These are phyloP conservation scores for Formica selysi DNA, from an alignment of 1,140 invertebrate species.

Conservation along the genomic window DNA sequence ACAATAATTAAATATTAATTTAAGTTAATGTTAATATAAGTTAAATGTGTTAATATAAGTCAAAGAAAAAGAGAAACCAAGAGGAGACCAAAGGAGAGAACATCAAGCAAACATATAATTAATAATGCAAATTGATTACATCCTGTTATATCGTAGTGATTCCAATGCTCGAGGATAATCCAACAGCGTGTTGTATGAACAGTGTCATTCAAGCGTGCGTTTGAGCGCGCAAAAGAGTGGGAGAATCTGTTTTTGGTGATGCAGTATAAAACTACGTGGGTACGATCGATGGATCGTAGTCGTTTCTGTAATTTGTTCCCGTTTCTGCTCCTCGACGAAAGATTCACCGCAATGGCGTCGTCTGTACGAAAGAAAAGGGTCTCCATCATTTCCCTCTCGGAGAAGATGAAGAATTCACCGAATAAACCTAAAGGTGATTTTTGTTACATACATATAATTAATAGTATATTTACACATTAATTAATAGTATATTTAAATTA, in stretches of 20 bases:
- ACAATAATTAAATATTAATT: slow-evolving; percentile 32
- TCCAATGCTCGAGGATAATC: neutral
- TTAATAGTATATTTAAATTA: neutral
- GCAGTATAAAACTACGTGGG: slow-evolving; percentile 74
- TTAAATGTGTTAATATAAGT: neutral
- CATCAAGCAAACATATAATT: neutral
- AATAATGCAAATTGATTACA: slow-evolving; percentile 3
- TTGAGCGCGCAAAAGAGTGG: slow-evolving; percentile 64
- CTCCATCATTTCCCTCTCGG: slow-evolving; percentile 73
- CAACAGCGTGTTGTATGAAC: neutral
- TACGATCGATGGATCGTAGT: slow-evolving; percentile 70
- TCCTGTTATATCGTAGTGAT: neutral
- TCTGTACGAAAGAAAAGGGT: slow-evolving; percentile 66
- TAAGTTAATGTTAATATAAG: no score
- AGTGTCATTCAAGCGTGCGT: slow-evolving; percentile 21
- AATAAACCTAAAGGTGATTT: slow-evolving; percentile 76
- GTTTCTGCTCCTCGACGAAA: slow-evolving; percentile 13
- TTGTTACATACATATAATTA: neutral
- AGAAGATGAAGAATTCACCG: slow-evolving; percentile 72
- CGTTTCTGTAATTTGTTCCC: slow-evolving; percentile 57
- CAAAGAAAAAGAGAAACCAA: neutral
- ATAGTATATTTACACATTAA: neutral
- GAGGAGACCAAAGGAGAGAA: neutral
- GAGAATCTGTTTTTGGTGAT: slow-evolving; percentile 71
- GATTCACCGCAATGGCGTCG: slow-evolving; percentile 34